Base-by-base conservation (phyloP, 2,797 vertebrate genomes). In the Oreochromis grahami region DNA sequence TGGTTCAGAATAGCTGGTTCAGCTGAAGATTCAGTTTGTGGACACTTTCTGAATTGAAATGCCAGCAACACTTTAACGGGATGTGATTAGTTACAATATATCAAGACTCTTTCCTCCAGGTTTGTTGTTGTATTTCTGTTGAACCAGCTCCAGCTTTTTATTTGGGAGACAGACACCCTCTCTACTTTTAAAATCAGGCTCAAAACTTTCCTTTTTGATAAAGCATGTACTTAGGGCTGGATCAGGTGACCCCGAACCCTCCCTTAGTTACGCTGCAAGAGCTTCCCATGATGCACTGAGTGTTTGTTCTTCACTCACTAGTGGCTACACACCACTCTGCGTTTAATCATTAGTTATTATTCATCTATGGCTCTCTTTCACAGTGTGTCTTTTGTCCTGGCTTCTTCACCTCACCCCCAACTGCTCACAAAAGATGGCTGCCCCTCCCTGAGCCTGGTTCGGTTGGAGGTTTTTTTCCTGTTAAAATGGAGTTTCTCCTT, bases 271-370 rank as follows among this genome's bases (percentile, higher is more conserved):
- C 3, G 0, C 58, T 36, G 19, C 19, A n/a, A 19, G 32, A 36
- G 32, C 32, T 36, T 63, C 19, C 32, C 32, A n/a, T 7, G 32
- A 63, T 36, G 32, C 32, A 63, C 17, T 36, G 32, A 36, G 32
- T 63, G 32, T 63, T 63, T 63, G 17, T 63, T 63, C 58, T 63
- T 63, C 58, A 63, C 32, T 63, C 6, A 36, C 32, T 60, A n/a
- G 32, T 12, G 6, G 12, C 10, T 36, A 12, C 58, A 3, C 17
- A 63, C 32, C 58, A 36, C n/a, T 21, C 51, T 63, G 32, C 32
- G 13, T 36, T 63, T 63, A 63, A 36, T 63, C 32, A 63, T 63
- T 63, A 36, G 58, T 63, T 63, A 63, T n/a, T 63, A 63, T 63
- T 36, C 19, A n/a, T 36, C 58, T 63, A 13, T 36, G 10, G 32